A percentile compares a stretch with the other conserved stretches of the same genome.
Conservation (phyloP, 1,140 invertebrate species). For the Acyrthosiphon pisum region DNA sequence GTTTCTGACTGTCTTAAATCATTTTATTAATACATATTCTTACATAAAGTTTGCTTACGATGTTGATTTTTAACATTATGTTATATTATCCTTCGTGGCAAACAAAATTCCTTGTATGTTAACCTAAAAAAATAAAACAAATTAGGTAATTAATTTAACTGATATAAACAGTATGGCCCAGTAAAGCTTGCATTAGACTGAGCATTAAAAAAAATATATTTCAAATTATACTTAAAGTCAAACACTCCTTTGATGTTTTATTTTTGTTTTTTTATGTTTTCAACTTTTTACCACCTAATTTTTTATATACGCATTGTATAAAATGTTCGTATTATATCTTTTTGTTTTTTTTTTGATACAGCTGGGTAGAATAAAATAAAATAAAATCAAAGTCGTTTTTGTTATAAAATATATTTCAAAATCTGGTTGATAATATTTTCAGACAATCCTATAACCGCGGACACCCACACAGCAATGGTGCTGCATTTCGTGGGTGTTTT, state of each 20-base stretch:
- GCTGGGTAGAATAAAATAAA: neutral
- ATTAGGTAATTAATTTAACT: neutral
- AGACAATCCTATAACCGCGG: neutral
- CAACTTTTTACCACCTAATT: neutral
- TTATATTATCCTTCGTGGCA: neutral
- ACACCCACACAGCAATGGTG: neutral
- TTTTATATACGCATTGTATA: neutral
- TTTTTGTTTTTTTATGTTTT: neutral
- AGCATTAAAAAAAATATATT: neutral
- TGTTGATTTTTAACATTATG: neutral
- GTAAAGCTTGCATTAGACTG: neutral
- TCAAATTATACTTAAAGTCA: neutral
- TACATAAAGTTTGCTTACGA: neutral
- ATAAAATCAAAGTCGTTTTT: neutral
- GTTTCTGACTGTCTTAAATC: neutral
- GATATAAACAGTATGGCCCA: neutral
- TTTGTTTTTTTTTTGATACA: neutral
- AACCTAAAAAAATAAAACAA: neutral
- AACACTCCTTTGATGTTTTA: neutral
- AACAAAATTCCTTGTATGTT: neutral
- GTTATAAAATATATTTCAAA: neutral
- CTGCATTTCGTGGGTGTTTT: neutral
- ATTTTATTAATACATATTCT: neutral
- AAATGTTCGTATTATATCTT: neutral
- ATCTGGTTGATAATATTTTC: neutral